Evolutionary conservation across 2,113 vertebrate species (phyloP).

Genomic region (Zapornia atra): DNA sequence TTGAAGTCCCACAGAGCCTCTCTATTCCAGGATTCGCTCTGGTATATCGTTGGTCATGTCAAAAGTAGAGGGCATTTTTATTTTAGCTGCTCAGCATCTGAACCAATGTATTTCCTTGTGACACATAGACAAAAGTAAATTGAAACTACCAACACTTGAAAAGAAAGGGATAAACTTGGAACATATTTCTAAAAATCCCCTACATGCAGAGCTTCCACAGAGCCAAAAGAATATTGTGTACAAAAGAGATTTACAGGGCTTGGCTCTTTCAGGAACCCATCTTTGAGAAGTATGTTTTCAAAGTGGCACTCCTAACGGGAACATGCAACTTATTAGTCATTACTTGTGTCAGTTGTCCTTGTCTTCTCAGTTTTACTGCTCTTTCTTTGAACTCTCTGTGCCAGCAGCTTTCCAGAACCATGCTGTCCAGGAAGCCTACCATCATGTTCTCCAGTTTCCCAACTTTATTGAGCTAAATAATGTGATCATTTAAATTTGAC

Average conservation of each 20-base stretch:
- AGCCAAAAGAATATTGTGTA: background rate
- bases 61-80: background rate
- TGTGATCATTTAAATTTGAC: background rate
- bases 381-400: background rate
- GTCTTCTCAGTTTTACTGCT: background rate
- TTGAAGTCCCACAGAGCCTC: background rate
- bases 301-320: background rate
- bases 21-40: background rate
- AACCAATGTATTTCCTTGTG: background rate
- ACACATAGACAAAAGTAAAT: background rate
- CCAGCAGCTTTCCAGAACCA: background rate
- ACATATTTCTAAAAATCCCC: background rate
- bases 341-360: background rate
- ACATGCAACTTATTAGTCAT: background rate
- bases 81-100: background rate
- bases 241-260: background rate
- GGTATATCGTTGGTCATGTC: background rate
- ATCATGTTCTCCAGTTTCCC: background rate
- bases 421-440: background rate
- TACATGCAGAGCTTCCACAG: background rate
- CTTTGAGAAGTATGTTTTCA: background rate
- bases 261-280: background rate
- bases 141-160: background rate
- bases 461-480: background rate
- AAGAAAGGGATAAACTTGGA: background rate